Percentiles rank a stretch among this genome's conserved stretches.
phyloP scores from a whole-genome alignment of 2,888 invertebrate species.

The Piscicola geometra region DNA sequence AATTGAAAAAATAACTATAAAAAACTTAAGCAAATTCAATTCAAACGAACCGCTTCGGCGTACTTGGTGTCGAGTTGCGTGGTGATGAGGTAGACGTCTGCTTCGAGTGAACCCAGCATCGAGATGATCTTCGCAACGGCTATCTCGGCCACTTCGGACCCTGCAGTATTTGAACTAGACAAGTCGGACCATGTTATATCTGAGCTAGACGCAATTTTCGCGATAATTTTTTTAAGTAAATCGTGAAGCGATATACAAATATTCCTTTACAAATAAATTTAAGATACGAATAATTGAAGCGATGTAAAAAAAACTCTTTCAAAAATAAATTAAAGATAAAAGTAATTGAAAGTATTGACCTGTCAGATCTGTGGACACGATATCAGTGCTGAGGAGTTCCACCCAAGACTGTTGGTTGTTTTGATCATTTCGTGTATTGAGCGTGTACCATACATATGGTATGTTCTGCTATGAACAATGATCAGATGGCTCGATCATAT shows the following conservation, averaged over 20 bases:
- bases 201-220: too few relatives aligned
- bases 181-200: too few relatives aligned
- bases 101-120: not conserved
- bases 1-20: too few relatives aligned
- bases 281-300: too few relatives aligned
- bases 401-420: conserved; percentile 2
- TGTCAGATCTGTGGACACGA: conserved; percentile 1
- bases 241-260: not conserved
- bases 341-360: too few relatives aligned
- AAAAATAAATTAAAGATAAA: too few relatives aligned
- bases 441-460: not conserved
- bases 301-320: too few relatives aligned
- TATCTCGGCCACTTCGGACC: conserved; percentile 14
- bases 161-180: too few relatives aligned
- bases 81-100: conserved; percentile 16
- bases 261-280: not conserved
- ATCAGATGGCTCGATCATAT: too few relatives aligned
- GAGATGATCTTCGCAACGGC: conserved; percentile 5
- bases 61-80: conserved; percentile 24
- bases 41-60: conserved; percentile 24
- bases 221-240: too few relatives aligned
- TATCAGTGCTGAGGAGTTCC: not conserved
- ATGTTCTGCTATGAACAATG: too few relatives aligned
- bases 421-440: not conserved
- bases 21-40: too few relatives aligned